Evolutionary conservation across 1,140 invertebrate genomes (phyloP), one percentile per base, ranked within the genome.

Genomic region (Tetramorium parvispinum): DNA sequence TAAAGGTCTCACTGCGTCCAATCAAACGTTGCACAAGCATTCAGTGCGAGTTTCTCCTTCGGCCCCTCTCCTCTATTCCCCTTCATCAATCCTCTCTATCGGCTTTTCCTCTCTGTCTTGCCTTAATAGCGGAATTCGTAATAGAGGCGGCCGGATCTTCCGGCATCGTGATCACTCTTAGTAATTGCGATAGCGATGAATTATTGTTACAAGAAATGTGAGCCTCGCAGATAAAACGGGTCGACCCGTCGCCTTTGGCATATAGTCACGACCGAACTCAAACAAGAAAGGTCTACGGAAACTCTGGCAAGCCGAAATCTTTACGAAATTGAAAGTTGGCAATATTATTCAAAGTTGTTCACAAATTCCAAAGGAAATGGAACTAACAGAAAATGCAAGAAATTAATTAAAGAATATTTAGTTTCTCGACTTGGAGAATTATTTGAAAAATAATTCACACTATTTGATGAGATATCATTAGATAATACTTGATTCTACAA

Each of bases 141-240:
- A 70, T 81, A 81, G 55, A 81, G 32, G 32, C 61, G 61, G 61
- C 27, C 59, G 24, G 43, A 79, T 68, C 77, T 57, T 79, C 46
- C 27, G 63, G 13, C 46, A 46, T 53, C 61, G 13, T 53, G 46
- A 81, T 53, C 63, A 13, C 53, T 68, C 77, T 53, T 37, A 32
- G 63, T 70, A 81, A 81, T 81, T 81, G 77, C 77, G 77, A 81
- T 81, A 81, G 63, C 77, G 63, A 81, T 81, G 63, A 81, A 32
- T 81, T 81, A 81, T 81, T 68, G 77, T 81, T 51, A 40, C 77
- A 53, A 81, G 77, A 81, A 81, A 53, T 53, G 32, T 68, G 77
- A 81, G 5, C n/a, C 10, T 40, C 8, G 43, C 77, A 53, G 77
- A 79, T 79, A 81, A 70, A 81, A 81, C 63, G 16, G 46, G 7